These are phyloP conservation scores for Lithophane leautieri DNA, from an alignment of 2,888 invertebrate species.

Conservation along the genomic window DNA sequence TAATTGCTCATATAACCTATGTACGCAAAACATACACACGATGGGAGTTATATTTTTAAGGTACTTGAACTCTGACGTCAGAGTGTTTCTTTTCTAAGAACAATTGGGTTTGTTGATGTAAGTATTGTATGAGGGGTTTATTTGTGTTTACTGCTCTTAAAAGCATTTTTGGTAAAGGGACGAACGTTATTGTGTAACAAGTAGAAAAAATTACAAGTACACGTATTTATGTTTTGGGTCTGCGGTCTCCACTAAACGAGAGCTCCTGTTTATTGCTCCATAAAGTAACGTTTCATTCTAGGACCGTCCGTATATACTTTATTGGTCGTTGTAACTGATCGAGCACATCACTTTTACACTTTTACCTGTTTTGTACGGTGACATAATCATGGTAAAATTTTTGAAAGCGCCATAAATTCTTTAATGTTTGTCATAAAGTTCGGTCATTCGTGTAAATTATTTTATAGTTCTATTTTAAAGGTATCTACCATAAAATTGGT, in stretches of 20 bases:
- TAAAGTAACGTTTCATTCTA: slow-evolving; percentile 73
- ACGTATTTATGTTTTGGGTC: slow-evolving; percentile 58
- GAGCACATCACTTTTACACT: slow-evolving; percentile 70
- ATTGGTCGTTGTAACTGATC: slow-evolving; percentile 75
- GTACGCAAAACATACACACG: slow-evolving; percentile 19
- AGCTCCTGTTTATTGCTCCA: slow-evolving; percentile 70
- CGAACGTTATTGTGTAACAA: slow-evolving; percentile 46
- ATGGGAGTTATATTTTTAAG: slow-evolving; percentile 16
- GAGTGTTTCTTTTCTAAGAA: slow-evolving; percentile 27
- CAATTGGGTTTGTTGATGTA: slow-evolving; percentile 15
- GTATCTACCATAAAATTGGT: slow-evolving; percentile 33
- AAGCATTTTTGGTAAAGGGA: slow-evolving; percentile 46
- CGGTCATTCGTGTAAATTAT: slow-evolving; percentile 57
- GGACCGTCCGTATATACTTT: slow-evolving; percentile 70
- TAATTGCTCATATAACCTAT: slow-evolving; percentile 59
- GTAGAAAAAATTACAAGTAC: slow-evolving; percentile 59
- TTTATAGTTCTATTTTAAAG: slow-evolving; percentile 56
- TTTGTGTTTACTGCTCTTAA: slow-evolving; percentile 45
- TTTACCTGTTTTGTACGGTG: slow-evolving; percentile 60
- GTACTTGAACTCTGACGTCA: slow-evolving; percentile 16
- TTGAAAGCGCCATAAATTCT: slow-evolving; percentile 49
- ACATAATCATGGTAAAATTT: slow-evolving; percentile 53
- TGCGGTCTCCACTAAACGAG: slow-evolving; percentile 59
- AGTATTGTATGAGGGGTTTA: slow-evolving; percentile 39
- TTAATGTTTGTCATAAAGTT: slow-evolving; percentile 47